These are phyloP conservation scores for Galeopterus variegatus DNA, from an alignment of 2,113 vertebrate species.

Conservation along the genomic window DNA sequence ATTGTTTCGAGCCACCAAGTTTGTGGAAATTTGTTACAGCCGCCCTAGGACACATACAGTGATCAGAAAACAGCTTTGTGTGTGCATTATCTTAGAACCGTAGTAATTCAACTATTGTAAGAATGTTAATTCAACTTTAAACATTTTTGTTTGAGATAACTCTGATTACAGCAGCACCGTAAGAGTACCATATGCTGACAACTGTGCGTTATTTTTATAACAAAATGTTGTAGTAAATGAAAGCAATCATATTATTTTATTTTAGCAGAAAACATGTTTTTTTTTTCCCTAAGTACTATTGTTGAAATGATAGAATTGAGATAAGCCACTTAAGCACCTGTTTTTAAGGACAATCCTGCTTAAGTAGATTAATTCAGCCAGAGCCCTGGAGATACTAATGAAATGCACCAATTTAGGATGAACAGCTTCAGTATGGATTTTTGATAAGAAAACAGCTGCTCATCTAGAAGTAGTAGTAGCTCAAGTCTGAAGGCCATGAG, in stretches of 20 bases:
- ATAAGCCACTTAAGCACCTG: conserved; percentile 73
- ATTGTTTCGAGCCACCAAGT: not conserved
- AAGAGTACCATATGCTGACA: not conserved
- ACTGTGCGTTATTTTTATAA: not conserved
- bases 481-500: conserved; percentile 82
- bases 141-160: not conserved
- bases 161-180: not conserved
- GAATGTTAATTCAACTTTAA: not conserved
- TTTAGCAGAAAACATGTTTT: not conserved
- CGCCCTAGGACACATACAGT: not conserved
- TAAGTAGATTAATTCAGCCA: conserved; percentile 69
- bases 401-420: conserved; percentile 84
- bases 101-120: not conserved
- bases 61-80: not conserved
- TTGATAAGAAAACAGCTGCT: conserved; percentile 87
- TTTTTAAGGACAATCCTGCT: conserved; percentile 73
- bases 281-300: not conserved
- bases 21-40: not conserved
- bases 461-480: conserved; percentile 77
- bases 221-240: not conserved
- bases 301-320: conserved; percentile 50
- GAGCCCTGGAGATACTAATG: conserved; percentile 80
- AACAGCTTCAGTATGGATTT: conserved; percentile 84
- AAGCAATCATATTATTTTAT: conserved; percentile 1
- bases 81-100: not conserved